Percentiles rank a stretch among this genome's conserved stretches.
phyloP scores from a whole-genome alignment of 2,113 vertebrate genomes.

The Eulemur macaco region DNA sequence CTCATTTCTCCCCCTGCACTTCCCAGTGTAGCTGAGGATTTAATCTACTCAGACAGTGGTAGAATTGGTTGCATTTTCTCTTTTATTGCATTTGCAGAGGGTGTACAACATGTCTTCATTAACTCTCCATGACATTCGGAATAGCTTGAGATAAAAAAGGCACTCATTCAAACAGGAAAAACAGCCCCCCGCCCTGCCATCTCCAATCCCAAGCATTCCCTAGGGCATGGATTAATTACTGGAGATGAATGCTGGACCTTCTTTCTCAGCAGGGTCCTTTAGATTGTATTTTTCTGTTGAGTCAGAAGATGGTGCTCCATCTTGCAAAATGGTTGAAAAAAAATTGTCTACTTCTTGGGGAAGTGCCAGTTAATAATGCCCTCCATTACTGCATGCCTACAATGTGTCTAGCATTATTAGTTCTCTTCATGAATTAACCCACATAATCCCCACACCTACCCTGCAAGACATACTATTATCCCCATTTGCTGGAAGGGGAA shows the following conservation, averaged over 20 bases:
- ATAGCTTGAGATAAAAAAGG: slow-evolving; percentile 84
- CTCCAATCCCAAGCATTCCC: slow-evolving; percentile 61
- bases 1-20: slow-evolving; percentile 64
- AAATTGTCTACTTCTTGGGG: slow-evolving; percentile 1
- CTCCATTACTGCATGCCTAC: background rate
- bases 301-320: slow-evolving; percentile 79
- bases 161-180: slow-evolving; percentile 81
- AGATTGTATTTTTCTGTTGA: slow-evolving; percentile 56
- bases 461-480: background rate
- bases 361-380: background rate
- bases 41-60: slow-evolving; percentile 80
- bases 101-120: slow-evolving; percentile 85
- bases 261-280: slow-evolving; percentile 46
- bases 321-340: slow-evolving; percentile 66
- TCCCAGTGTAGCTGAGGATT: slow-evolving; percentile 69
- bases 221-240: slow-evolving; percentile 77
- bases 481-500: background rate
- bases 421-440: background rate
- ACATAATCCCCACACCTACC: background rate
- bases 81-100: slow-evolving; percentile 74
- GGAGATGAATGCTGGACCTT: slow-evolving; percentile 77
- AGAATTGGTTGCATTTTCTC: slow-evolving; percentile 75
- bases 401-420: background rate
- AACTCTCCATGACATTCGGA: slow-evolving; percentile 85
- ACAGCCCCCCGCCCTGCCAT: slow-evolving; percentile 58